Conservation (phyloP, 1,140 invertebrate genomes). For the Macrobrachium nipponense region DNA sequence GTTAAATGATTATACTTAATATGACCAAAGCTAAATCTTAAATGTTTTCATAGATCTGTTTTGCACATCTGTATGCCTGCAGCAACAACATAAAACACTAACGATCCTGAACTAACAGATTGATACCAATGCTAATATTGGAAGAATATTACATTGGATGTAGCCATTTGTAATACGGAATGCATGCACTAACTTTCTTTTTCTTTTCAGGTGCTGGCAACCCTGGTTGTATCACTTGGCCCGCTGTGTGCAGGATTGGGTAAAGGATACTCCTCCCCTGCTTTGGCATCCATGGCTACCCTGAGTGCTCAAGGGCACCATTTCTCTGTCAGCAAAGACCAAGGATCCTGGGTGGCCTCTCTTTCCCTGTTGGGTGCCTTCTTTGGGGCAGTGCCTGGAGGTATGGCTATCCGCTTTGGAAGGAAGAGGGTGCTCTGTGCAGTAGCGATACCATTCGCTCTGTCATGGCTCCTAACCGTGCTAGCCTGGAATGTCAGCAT, state of each 20-base stretch:
- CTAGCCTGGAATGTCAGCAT: slow-evolving; percentile 81
- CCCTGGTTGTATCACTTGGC: slow-evolving; percentile 82
- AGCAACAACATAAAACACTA: no score
- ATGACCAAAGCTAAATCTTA: no score
- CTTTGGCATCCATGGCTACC: slow-evolving; percentile 78
- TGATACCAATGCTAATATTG: no score
- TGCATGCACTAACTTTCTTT: not conserved
- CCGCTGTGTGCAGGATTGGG: slow-evolving; percentile 83
- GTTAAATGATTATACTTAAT: not conserved
- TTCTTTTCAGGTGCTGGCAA: slow-evolving; percentile 77
- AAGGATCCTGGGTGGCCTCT: slow-evolving; percentile 86
- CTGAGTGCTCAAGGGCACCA: slow-evolving; percentile 62
- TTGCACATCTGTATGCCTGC: no score
- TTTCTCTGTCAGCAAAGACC: slow-evolving; percentile 71
- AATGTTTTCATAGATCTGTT: no score
- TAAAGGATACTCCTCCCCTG: slow-evolving; percentile 87
- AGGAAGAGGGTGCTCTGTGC: slow-evolving; percentile 77
- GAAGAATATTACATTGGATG: no score
- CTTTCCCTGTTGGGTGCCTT: slow-evolving; percentile 82
- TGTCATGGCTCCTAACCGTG: slow-evolving; percentile 81
- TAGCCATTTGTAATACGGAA: no score
- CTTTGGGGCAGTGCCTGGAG: slow-evolving; percentile 81
- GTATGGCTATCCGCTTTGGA: slow-evolving; percentile 79
- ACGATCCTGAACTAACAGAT: no score
- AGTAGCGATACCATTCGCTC: slow-evolving; percentile 79